Evolutionary conservation across 2,888 invertebrate species (phyloP).

Genomic region (Drosophila antonietae): DNA sequence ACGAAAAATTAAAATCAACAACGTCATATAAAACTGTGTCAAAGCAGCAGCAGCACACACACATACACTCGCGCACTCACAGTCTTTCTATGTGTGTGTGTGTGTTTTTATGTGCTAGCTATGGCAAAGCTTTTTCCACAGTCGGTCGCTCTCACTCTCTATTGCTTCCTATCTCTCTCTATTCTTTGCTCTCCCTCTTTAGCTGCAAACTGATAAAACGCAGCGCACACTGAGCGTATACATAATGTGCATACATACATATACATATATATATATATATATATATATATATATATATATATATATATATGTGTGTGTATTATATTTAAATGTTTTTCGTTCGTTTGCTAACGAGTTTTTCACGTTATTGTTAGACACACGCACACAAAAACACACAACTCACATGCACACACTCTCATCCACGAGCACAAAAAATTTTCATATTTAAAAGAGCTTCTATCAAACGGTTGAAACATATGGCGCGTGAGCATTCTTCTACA

Average conservation of each 20-base stretch:
- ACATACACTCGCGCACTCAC: conserved; percentile 30
- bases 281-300: no score
- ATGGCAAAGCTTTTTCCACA: conserved; percentile 64
- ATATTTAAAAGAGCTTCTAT: conserved; percentile 37
- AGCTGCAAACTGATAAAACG: conserved; percentile 63
- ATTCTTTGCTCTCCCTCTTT: conserved; percentile 17
- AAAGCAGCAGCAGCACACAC: conserved; percentile 66
- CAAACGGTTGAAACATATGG: conserved; percentile 59
- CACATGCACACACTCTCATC: conserved; percentile 5
- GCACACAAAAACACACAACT: conserved; percentile 4
- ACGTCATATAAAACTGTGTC: conserved; percentile 83
- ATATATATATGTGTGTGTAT: no score
- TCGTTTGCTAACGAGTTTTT: conserved; percentile 74
- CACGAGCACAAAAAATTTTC: conserved; percentile 26
- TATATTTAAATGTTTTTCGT: conserved; percentile 65
- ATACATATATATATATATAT: no score
- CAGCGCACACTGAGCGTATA: conserved; percentile 72
- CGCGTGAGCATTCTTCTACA: conserved; percentile 34
- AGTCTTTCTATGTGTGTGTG: conserved; percentile 17
- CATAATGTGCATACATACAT: conserved; percentile 47
- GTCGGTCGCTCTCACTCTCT: conserved; percentile 42
- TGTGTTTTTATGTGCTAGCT: conserved; percentile 18
- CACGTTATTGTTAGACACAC: conserved; percentile 55
- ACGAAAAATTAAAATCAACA: conserved; percentile 75
- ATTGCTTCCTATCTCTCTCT: conserved; percentile 28